Percentiles rank a stretch among this genome's conserved stretches.
These are phyloP conservation scores for Mayetiola destructor DNA, from an alignment of 2,888 invertebrate species.

Conservation along the genomic window DNA sequence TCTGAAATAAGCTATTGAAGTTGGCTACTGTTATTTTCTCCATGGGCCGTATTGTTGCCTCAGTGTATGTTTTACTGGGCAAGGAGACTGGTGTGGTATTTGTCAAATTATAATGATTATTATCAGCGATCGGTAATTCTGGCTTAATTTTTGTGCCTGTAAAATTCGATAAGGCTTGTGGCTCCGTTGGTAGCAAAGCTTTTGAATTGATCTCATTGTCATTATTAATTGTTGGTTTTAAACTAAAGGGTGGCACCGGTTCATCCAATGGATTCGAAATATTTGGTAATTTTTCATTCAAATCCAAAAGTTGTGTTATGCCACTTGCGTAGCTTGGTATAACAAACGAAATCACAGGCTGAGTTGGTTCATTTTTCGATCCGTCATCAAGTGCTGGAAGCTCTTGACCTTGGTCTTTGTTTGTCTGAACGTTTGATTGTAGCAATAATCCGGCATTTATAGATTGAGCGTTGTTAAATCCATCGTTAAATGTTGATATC, in stretches of 20 bases:
- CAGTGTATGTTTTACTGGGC: too few relatives aligned
- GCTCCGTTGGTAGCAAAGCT: not conserved
- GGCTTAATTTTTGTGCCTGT: not conserved
- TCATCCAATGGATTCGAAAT: too few relatives aligned
- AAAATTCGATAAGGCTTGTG: not conserved
- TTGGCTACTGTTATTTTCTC: too few relatives aligned
- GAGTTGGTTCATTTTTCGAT: not conserved
- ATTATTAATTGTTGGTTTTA: not conserved
- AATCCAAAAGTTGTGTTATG: slow-evolving; percentile 24
- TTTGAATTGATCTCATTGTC: not conserved
- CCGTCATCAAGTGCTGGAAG: too few relatives aligned
- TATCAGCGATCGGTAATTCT: not conserved
- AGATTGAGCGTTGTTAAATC: too few relatives aligned
- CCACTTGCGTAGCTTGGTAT: slow-evolving; percentile 35
- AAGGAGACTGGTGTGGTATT: not conserved
- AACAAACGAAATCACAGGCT: slow-evolving; percentile 29
- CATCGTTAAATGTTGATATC: too few relatives aligned
- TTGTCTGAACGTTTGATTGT: too few relatives aligned
- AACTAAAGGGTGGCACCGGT: too few relatives aligned
- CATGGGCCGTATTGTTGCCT: too few relatives aligned
- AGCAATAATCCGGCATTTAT: too few relatives aligned
- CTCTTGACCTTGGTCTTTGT: too few relatives aligned
- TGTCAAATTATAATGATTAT: not conserved
- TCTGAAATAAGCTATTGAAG: too few relatives aligned
- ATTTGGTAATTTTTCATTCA: not conserved